These are phyloP conservation scores for Porites rus DNA, from an alignment of 92 coral and sea anemone genomes.

Conservation along the genomic window DNA sequence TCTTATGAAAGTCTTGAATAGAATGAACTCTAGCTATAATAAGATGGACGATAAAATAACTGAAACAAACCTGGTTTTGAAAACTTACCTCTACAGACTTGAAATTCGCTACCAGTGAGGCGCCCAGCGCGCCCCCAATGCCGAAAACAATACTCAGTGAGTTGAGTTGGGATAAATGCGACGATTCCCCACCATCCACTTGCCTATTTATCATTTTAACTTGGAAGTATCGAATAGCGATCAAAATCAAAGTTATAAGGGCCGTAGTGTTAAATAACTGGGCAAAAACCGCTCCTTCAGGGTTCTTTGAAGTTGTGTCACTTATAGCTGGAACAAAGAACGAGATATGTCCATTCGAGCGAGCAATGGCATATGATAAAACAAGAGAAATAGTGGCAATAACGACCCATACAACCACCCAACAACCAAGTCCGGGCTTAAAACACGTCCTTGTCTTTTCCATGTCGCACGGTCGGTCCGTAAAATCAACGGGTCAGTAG, in stretches of 20 bases:
- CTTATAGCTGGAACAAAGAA: constrained; percentile 86
- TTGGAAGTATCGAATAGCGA: constrained; percentile 82
- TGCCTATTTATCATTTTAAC: constrained; percentile 62
- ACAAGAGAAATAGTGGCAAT: constrained; percentile 67
- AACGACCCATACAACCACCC: constrained; percentile 77
- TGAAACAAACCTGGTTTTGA: background rate
- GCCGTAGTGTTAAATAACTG: constrained; percentile 83
- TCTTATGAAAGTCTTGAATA: background rate
- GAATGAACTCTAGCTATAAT: background rate
- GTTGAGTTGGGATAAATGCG: constrained; percentile 63
- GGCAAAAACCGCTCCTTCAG: constrained; percentile 87
- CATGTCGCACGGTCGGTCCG: constrained; percentile 13
- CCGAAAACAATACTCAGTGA: constrained; percentile 69
- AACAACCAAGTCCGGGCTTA: constrained; percentile 78
- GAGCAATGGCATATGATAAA: constrained; percentile 77
- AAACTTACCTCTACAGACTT: constrained; percentile 74
- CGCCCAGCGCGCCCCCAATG: constrained; percentile 67
- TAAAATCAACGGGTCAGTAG: background rate
- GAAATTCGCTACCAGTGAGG: constrained; percentile 86
- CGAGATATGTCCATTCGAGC: constrained; percentile 67
- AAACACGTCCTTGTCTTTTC: constrained; percentile 25
- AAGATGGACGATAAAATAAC: background rate
- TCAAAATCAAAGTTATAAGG: constrained; percentile 64
- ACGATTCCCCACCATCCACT: constrained; percentile 62
- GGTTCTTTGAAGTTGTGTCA: constrained; percentile 72